These are phyloP conservation scores for Agrilus planipennis DNA, from an alignment of 1,140 invertebrate species.

Conservation along the genomic window DNA sequence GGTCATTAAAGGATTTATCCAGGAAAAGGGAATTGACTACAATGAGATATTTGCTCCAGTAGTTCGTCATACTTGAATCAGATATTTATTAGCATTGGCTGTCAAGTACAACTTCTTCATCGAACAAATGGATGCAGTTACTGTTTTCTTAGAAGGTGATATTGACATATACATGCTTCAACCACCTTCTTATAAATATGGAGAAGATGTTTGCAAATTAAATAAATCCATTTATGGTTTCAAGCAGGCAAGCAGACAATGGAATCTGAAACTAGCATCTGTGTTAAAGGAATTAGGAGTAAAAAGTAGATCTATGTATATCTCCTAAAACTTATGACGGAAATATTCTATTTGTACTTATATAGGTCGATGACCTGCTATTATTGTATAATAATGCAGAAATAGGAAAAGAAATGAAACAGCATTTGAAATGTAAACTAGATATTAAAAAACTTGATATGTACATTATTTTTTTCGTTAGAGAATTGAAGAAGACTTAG, in stretches of 20 bases:
- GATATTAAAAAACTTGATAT: too few species aligned
- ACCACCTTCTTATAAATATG: neutral
- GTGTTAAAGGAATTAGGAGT: too few species aligned
- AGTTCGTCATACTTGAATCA: neutral
- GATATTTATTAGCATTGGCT: neutral
- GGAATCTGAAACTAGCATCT: constrained; percentile 10
- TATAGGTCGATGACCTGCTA: too few species aligned
- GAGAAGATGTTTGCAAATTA: constrained; percentile 4
- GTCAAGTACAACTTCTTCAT: constrained; percentile 5
- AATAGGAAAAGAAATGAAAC: too few species aligned
- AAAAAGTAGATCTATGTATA: too few species aligned
- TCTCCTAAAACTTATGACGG: too few species aligned
- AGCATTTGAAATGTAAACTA: too few species aligned
- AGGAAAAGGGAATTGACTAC: constrained; percentile 4
- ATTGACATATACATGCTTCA: constrained; percentile 2
- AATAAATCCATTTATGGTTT: constrained; percentile 8
- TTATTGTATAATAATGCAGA: too few species aligned
- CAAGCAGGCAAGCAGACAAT: constrained; percentile 11
- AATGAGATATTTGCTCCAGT: constrained; percentile 2
- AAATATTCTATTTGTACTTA: too few species aligned
- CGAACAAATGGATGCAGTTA: constrained; percentile 5
- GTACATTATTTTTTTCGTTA: too few species aligned
- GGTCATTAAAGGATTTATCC: constrained; percentile 2
- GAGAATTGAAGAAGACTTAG: too few species aligned
- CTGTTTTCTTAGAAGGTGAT: constrained; percentile 2